Percentiles rank a stretch among this genome's conserved stretches.
These are phyloP conservation scores for Mesoclemmys tuberculata DNA, from an alignment of 2,113 vertebrate genomes.

Conservation along the genomic window DNA sequence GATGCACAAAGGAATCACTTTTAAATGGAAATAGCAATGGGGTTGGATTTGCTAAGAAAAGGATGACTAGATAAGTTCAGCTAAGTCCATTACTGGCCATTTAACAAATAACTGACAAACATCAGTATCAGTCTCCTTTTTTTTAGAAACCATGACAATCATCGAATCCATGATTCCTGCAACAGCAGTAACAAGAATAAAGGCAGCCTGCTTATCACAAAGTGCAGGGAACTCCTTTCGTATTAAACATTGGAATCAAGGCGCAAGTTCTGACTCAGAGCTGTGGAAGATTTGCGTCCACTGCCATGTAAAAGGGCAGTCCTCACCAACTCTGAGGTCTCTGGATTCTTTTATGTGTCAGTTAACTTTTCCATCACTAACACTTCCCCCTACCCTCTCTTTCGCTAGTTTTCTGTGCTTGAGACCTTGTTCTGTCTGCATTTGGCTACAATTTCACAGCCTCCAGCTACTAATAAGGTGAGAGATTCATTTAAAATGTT, in stretches of 20 bases:
- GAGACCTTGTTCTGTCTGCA: background rate
- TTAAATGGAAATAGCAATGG: background rate
- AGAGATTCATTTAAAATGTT: conserved; percentile 41
- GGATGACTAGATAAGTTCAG: background rate
- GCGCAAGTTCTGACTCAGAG: background rate
- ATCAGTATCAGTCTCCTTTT: background rate
- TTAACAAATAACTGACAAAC: background rate
- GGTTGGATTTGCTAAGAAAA: background rate
- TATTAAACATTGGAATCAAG: background rate
- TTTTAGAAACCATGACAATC: background rate
- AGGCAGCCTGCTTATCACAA: background rate
- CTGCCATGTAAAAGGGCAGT: background rate
- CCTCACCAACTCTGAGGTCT: background rate
- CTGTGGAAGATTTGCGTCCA: background rate
- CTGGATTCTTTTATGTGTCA: background rate
- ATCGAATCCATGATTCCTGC: background rate
- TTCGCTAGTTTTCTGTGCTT: background rate
- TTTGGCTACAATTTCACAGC: background rate
- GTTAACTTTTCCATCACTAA: conserved; percentile 6
- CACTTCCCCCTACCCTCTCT: background rate
- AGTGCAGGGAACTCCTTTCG: rapidly evolving
- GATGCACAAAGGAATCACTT: background rate
- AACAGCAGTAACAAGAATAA: background rate
- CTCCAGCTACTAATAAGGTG: conserved; percentile 14
- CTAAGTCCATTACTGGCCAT: background rate